Evolutionary conservation across 2,113 vertebrate genomes (phyloP).

Genomic region (Myrmophylax atrothorax): DNA sequence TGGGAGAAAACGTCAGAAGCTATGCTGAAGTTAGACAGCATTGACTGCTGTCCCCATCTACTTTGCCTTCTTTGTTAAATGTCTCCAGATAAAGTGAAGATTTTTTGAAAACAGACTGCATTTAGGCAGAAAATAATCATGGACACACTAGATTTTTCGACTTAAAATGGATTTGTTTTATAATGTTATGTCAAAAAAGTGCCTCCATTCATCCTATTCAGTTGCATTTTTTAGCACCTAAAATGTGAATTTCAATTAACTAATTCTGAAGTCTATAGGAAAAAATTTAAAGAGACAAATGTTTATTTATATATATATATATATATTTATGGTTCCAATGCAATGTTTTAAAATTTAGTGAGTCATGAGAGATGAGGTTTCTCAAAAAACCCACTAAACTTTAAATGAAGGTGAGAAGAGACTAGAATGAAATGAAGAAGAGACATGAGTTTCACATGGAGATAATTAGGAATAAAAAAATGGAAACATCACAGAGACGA

Average conservation of each 20-base stretch:
- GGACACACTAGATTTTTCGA: not conserved
- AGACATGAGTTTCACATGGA: not conserved
- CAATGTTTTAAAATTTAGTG: not conserved
- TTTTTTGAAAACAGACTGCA: not conserved
- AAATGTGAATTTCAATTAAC: not conserved
- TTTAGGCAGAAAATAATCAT: not conserved
- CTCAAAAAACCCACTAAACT: rapidly evolving
- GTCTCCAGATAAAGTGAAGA: not conserved
- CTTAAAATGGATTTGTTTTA: not conserved
- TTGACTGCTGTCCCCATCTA: not conserved
- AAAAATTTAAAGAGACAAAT: not conserved
- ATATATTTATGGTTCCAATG: not conserved
- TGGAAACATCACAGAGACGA: not conserved
- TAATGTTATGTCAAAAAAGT: not conserved
- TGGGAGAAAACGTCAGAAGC: not conserved
- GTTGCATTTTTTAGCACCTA: not conserved
- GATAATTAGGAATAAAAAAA: not conserved
- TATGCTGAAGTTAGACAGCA: not conserved
- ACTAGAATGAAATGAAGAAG: not conserved
- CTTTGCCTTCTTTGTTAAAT: not conserved
- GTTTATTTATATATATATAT: not conserved
- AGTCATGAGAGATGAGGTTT: not conserved
- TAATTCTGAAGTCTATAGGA: not conserved
- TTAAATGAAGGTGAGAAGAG: not conserved
- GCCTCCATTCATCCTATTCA: not conserved